A percentile compares a stretch with the other conserved stretches of the same genome.
phyloP scores from a whole-genome alignment of 2,113 vertebrate species.

The Takifugu flavidus region DNA sequence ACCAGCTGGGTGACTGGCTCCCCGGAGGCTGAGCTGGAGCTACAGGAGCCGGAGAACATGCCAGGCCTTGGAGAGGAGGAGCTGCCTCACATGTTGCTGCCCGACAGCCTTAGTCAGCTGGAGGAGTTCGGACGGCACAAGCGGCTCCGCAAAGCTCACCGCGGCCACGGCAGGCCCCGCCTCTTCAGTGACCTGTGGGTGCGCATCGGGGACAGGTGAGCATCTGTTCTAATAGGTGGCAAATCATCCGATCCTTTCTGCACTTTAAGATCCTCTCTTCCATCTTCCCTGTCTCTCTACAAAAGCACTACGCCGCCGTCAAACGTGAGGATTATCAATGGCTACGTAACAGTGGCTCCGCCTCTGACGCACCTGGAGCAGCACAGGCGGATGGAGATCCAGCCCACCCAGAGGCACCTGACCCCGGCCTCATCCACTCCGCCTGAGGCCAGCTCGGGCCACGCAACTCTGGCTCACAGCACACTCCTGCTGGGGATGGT shows the following conservation, averaged over 20 bases:
- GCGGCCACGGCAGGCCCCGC: slow-evolving; percentile 79
- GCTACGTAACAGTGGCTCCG: slow-evolving; percentile 82
- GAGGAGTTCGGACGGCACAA: slow-evolving; percentile 95
- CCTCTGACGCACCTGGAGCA: slow-evolving; percentile 68
- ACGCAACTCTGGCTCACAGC: slow-evolving; percentile 15
- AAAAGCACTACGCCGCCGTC: slow-evolving; percentile 82
- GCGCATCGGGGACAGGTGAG: slow-evolving; percentile 92
- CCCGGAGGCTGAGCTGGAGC: slow-evolving; percentile 45
- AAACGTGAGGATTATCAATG: slow-evolving; percentile 80
- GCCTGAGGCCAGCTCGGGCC: slow-evolving; percentile 58
- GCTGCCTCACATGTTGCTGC: slow-evolving; percentile 87
- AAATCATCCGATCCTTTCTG: background rate
- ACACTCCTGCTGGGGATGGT: slow-evolving; percentile 46
- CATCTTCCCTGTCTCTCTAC: slow-evolving; percentile 1
- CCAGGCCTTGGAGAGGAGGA: slow-evolving; percentile 72
- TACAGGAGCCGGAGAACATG: slow-evolving; percentile 58
- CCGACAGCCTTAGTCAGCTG: slow-evolving; percentile 95
- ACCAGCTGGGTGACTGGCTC: slow-evolving; percentile 35
- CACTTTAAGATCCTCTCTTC: background rate
- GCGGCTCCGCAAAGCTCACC: slow-evolving; percentile 85
- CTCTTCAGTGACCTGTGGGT: slow-evolving; percentile 99
- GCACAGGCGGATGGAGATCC: slow-evolving; percentile 34
- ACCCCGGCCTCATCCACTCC: slow-evolving; percentile 37
- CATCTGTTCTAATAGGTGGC: background rate
- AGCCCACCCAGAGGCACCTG: background rate